These are phyloP conservation scores for Campylomormyrus tamandua DNA, from an alignment of 2,113 vertebrate species.

Conservation along the genomic window DNA sequence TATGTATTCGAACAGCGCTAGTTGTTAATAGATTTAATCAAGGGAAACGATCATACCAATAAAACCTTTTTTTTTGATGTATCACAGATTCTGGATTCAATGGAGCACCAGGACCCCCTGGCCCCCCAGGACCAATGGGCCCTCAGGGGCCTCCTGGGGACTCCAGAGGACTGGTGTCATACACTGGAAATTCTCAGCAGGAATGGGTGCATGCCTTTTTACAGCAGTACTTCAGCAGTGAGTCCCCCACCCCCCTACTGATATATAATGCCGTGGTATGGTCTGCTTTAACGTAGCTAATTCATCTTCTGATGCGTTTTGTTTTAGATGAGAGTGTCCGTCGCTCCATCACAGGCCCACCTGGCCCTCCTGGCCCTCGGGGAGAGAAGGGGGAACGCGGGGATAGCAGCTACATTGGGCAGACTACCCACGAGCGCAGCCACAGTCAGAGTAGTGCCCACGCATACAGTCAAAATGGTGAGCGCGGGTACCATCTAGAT, in stretches of 20 bases:
- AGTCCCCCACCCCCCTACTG: slow-evolving; percentile 30
- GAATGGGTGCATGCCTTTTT: slow-evolving; percentile 78
- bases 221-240: slow-evolving; percentile 83
- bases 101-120: slow-evolving; percentile 69
- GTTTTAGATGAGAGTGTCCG: slow-evolving; percentile 74
- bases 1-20: neutral
- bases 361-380: slow-evolving; percentile 69
- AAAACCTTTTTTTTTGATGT: neutral
- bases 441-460: slow-evolving; percentile 31
- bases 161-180: slow-evolving; percentile 57
- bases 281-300: neutral
- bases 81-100: slow-evolving; percentile 51
- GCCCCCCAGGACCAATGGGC: slow-evolving; percentile 78
- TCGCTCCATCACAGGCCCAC: slow-evolving; percentile 61
- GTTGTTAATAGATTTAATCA: neutral
- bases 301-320: neutral
- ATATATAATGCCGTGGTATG: neutral
- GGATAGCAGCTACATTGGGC: slow-evolving; percentile 43
- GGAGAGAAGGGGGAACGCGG: slow-evolving; percentile 63
- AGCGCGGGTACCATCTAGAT: slow-evolving; percentile 6
- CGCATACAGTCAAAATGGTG: neutral
- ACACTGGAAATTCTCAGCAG: slow-evolving; percentile 56
- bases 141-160: slow-evolving; percentile 63
- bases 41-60: neutral
- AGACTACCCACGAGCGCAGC: slow-evolving; percentile 28